These are phyloP conservation scores for Reinhardtius hippoglossoides DNA, from an alignment of 2,113 vertebrate species.

Conservation along the genomic window DNA sequence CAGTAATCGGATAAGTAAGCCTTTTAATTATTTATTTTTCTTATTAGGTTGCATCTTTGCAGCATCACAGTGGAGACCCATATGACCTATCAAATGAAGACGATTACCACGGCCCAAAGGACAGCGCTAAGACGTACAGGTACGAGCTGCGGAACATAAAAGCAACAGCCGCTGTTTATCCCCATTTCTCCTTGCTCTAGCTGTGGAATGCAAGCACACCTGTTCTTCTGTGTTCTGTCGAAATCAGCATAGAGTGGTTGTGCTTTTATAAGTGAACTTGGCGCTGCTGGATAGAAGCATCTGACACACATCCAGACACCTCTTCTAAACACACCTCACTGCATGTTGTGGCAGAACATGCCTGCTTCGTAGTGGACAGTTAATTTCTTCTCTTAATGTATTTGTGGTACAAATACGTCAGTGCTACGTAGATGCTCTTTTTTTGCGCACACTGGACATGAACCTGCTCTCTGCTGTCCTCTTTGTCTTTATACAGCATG, in stretches of 20 bases:
- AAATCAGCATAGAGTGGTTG: constrained; percentile 49
- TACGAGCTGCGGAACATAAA: constrained; percentile 39
- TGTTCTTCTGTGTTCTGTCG: constrained; percentile 42
- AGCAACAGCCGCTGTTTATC: constrained; percentile 22
- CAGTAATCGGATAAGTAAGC: neutral
- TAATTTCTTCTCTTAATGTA: constrained; percentile 40
- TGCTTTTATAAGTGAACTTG: constrained; percentile 52
- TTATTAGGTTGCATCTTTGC: constrained; percentile 63
- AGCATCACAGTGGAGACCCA: constrained; percentile 78
- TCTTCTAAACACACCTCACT: constrained; percentile 45
- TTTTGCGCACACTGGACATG: constrained; percentile 48
- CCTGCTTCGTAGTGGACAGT: constrained; percentile 30
- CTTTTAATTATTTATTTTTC: neutral
- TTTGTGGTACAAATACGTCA: constrained; percentile 61
- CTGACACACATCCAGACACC: constrained; percentile 40
- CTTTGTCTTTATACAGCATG: constrained; percentile 55
- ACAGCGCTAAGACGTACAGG: constrained; percentile 84
- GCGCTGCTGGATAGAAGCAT: constrained; percentile 34
- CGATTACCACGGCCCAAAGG: constrained; percentile 76
- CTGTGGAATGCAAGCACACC: constrained; percentile 58
- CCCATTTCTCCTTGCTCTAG: constrained; percentile 40
- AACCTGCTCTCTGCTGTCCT: constrained; percentile 24
- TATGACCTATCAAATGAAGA: constrained; percentile 80
- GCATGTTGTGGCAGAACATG: constrained; percentile 67
- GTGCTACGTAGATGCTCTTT: constrained; percentile 40